Evolutionary conservation across 2,113 vertebrate genomes (phyloP).

Genomic region (Entomyzon cyanotis): DNA sequence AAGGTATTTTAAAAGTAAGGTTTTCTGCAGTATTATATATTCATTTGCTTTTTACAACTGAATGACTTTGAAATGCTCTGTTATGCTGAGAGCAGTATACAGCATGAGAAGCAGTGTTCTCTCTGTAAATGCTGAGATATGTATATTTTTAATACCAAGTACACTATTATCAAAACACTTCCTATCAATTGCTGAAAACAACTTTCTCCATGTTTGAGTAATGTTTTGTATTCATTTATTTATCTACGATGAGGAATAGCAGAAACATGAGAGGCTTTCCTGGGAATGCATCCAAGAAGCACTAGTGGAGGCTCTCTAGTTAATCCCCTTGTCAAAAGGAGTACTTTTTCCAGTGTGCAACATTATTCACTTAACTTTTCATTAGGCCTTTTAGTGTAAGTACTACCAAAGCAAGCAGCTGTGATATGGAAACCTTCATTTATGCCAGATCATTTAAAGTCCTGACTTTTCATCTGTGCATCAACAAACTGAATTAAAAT

Average conservation of each 20-base stretch:
- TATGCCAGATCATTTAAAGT: neutral
- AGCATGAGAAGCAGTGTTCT: neutral
- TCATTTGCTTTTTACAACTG: neutral
- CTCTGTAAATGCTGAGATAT: neutral
- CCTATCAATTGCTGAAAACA: constrained; percentile 3
- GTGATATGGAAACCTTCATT: neutral
- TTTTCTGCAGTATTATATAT: neutral
- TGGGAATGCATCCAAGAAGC: neutral
- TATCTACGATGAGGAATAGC: neutral
- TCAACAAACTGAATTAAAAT: neutral
- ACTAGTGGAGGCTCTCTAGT: neutral
- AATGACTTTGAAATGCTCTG: neutral
- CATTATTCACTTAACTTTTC: constrained; percentile 44
- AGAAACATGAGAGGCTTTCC: neutral
- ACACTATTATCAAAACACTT: neutral
- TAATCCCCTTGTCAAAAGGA: constrained; percentile 34
- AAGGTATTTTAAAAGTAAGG: neutral
- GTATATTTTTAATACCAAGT: neutral
- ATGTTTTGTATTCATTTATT: neutral
- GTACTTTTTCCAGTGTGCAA: neutral
- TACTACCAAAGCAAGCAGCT: constrained; percentile 12
- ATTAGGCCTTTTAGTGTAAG: neutral
- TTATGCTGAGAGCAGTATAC: neutral
- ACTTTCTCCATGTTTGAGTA: constrained; percentile 22
- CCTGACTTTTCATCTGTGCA: neutral